Percentiles rank a stretch among this genome's conserved stretches.
These are phyloP conservation scores for Drosophila infuscata DNA, from an alignment of 2,888 invertebrate genomes.

Conservation along the genomic window DNA sequence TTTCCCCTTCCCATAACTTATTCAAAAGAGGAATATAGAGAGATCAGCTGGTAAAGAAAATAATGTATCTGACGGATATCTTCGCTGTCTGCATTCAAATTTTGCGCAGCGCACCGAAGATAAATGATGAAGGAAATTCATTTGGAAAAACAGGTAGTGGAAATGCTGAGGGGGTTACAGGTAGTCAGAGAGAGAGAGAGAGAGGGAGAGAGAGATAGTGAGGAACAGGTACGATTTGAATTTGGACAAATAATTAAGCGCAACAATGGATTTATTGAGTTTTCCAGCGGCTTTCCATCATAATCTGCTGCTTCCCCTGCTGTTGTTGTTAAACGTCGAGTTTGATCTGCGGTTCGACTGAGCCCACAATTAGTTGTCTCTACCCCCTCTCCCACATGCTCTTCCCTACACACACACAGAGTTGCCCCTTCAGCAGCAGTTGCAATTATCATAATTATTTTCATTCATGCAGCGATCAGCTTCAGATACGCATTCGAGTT, in stretches of 20 bases:
- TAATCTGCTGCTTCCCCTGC: constrained; percentile 21
- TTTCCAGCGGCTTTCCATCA: constrained; percentile 43
- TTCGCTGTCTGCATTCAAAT: constrained; percentile 74
- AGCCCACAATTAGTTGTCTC: constrained; percentile 74
- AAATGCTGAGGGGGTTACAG: constrained; percentile 9
- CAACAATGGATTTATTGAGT: constrained; percentile 80
- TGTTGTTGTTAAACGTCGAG: constrained; percentile 43
- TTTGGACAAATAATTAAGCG: constrained; percentile 80
- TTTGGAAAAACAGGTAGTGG: constrained; percentile 11
- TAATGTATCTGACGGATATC: constrained; percentile 37
- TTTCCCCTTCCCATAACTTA: constrained; percentile 53
- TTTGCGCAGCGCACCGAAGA: constrained; percentile 77
- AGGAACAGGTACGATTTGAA: constrained; percentile 67
- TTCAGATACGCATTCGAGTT: constrained; percentile 38
- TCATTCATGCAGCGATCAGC: constrained; percentile 72
- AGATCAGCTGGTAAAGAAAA: constrained; percentile 58
- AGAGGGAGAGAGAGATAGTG: too few species aligned
- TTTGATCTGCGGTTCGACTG: constrained; percentile 68
- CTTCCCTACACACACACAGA: neutral
- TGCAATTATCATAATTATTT: constrained; percentile 77
- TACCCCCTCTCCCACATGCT: constrained; percentile 7
- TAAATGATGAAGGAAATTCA: constrained; percentile 67
- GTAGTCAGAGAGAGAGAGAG: neutral
- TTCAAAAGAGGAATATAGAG: constrained; percentile 57
- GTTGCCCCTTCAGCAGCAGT: constrained; percentile 39